These are phyloP conservation scores for Xiphophorus birchmanni DNA, from an alignment of 2,797 vertebrate species.

Conservation along the genomic window DNA sequence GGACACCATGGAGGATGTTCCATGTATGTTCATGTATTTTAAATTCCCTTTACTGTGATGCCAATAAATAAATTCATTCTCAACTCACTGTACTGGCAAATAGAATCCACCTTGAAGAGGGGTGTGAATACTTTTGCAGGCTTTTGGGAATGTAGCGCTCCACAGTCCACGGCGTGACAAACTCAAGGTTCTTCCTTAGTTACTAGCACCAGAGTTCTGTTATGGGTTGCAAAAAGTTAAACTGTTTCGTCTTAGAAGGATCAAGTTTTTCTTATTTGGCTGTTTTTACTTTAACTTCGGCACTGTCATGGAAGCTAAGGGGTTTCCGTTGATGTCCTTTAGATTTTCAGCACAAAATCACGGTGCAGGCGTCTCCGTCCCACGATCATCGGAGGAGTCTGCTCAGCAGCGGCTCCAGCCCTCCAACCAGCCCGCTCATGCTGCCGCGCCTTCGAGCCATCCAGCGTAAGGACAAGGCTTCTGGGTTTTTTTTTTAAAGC, in stretches of 20 bases:
- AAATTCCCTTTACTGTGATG: neutral
- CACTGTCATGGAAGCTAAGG: neutral
- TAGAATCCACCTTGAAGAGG: neutral
- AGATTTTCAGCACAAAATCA: constrained; percentile 99
- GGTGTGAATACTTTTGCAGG: neutral
- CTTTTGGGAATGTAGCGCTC: neutral
- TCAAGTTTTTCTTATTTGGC: neutral
- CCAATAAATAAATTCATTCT: neutral
- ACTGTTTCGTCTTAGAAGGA: neutral
- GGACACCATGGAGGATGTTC: neutral
- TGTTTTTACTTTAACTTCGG: neutral
- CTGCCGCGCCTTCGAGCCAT: constrained; percentile 96
- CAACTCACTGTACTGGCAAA: neutral
- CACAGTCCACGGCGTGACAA: neutral
- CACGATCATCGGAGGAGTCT: constrained; percentile 93
- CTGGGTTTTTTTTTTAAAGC: no score
- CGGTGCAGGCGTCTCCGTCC: constrained; percentile 95
- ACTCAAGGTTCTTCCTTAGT: no score
- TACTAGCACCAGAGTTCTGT: neutral
- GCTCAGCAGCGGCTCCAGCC: constrained; percentile 89
- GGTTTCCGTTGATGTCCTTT: constrained; percentile 2
- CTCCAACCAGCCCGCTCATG: constrained; percentile 91
- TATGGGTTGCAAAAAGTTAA: neutral
- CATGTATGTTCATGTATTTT: neutral
- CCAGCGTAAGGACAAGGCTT: constrained; percentile 84